Conservation (phyloP, 2,113 vertebrate genomes). For the Gallinago undulata region DNA sequence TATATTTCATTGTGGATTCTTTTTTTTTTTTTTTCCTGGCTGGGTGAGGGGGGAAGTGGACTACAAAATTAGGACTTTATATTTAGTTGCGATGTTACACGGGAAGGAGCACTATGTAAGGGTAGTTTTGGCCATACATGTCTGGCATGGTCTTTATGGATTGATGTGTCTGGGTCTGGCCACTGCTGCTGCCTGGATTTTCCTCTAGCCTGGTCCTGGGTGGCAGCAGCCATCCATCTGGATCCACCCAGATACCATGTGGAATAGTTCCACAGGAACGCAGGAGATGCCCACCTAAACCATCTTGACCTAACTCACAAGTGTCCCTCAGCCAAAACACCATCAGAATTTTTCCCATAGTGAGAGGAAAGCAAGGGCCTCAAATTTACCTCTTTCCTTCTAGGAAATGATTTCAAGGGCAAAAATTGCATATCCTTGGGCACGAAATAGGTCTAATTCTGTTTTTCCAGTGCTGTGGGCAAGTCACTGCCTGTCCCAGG, state of each 20-base stretch:
- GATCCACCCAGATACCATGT: accelerated
- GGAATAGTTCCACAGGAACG: background rate
- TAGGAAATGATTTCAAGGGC: slow-evolving; percentile 52
- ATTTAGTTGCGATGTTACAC: background rate
- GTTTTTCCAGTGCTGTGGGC: slow-evolving; percentile 30
- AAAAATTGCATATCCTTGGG: slow-evolving; percentile 51
- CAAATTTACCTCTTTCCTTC: slow-evolving; percentile 43
- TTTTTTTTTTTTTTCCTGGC: slow-evolving; percentile 42
- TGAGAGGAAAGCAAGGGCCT: background rate
- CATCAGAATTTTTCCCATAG: background rate
- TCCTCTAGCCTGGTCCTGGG: background rate
- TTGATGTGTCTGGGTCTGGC: background rate
- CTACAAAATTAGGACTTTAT: slow-evolving; percentile 67
- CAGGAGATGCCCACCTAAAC: background rate
- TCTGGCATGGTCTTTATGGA: accelerated
- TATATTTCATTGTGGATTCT: slow-evolving; percentile 60
- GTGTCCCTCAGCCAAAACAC: background rate
- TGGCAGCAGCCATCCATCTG: background rate
- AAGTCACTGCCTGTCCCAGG: slow-evolving; percentile 45
- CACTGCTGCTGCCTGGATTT: background rate
- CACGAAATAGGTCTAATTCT: background rate
- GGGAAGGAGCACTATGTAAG: background rate
- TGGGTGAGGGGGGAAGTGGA: slow-evolving; percentile 59
- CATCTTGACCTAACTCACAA: background rate
- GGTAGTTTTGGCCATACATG: background rate